phyloP scores from a whole-genome alignment of 1,140 invertebrate genomes.

The Palaemon carinicauda region DNA sequence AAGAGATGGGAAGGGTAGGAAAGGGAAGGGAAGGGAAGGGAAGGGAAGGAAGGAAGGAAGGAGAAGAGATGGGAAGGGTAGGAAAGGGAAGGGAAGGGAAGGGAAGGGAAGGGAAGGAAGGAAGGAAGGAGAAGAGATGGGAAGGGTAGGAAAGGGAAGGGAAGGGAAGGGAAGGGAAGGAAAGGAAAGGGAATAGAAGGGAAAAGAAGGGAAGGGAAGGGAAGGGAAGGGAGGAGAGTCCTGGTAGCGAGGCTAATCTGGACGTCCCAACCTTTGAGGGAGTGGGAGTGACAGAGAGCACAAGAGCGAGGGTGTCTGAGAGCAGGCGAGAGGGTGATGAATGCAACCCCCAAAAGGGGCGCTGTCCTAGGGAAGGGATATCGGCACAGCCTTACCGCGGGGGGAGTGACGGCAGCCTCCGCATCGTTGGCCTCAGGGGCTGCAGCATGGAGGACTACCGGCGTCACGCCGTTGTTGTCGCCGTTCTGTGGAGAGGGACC shows the following conservation, averaged over 20 bases:
- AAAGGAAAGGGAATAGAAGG: too few species aligned
- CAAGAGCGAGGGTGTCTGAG: background rate
- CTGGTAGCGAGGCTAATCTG: background rate
- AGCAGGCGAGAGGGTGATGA: background rate
- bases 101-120: too few species aligned
- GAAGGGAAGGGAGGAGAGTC: background rate
- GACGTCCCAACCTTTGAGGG: background rate
- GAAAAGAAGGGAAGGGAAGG: too few species aligned
- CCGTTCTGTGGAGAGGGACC: conserved; percentile 47
- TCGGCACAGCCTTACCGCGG: conserved; percentile 44
- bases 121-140: too few species aligned
- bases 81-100: too few species aligned
- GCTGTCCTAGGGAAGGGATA: conserved; percentile 33
- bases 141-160: too few species aligned
- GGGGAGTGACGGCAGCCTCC: conserved; percentile 42
- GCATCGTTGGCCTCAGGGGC: conserved; percentile 44
- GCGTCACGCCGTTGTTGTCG: conserved; percentile 46
- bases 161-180: too few species aligned
- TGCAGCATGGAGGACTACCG: too few species aligned
- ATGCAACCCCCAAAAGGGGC: background rate
- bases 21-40: too few species aligned
- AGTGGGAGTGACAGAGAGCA: background rate
- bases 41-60: too few species aligned
- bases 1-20: too few species aligned
- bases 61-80: too few species aligned